Conservation (phyloP, 2,797 vertebrate species). For the Columba guinea region DNA sequence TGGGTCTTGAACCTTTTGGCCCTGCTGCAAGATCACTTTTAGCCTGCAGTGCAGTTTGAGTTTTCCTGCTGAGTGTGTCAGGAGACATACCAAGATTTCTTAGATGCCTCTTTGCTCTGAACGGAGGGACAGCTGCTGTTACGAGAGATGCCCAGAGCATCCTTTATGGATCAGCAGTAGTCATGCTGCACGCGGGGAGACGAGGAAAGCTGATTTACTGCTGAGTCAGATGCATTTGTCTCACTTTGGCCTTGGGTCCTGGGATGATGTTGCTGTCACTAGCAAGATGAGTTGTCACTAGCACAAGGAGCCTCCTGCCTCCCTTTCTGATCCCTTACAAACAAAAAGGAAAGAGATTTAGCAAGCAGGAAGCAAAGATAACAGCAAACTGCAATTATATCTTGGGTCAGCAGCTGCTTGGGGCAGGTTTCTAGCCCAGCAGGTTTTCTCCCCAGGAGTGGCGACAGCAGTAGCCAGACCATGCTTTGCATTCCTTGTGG, state of each 20-base stretch:
- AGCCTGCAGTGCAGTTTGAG: slow-evolving; percentile 41
- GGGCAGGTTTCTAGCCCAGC: not conserved
- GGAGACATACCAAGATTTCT: slow-evolving; percentile 63
- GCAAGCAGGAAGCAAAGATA: not conserved
- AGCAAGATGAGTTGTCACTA: not conserved
- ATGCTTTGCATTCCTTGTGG: not conserved
- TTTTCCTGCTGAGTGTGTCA: slow-evolving; percentile 46
- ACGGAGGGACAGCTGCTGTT: slow-evolving; percentile 62
- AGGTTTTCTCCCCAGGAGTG: not conserved
- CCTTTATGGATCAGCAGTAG: slow-evolving; percentile 32
- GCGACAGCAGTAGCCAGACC: not conserved
- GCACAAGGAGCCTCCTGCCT: not conserved
- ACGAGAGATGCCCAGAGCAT: slow-evolving; percentile 48
- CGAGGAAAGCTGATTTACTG: not conserved
- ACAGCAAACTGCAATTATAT: not conserved
- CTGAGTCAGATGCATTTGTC: slow-evolving; percentile 48
- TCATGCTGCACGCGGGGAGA: not conserved
- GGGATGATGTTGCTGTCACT: not conserved
- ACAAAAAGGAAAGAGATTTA: not conserved
- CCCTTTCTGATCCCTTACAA: not conserved
- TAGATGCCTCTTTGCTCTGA: slow-evolving; percentile 30
- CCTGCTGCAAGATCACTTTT: slow-evolving; percentile 46
- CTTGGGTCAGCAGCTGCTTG: not conserved
- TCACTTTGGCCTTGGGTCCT: not conserved
- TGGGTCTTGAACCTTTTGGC: slow-evolving; percentile 41